Evolutionary conservation across 2,113 vertebrate genomes (phyloP), one percentile per base, ranked within the genome.

Genomic region (Tenrec ecaudatus): DNA sequence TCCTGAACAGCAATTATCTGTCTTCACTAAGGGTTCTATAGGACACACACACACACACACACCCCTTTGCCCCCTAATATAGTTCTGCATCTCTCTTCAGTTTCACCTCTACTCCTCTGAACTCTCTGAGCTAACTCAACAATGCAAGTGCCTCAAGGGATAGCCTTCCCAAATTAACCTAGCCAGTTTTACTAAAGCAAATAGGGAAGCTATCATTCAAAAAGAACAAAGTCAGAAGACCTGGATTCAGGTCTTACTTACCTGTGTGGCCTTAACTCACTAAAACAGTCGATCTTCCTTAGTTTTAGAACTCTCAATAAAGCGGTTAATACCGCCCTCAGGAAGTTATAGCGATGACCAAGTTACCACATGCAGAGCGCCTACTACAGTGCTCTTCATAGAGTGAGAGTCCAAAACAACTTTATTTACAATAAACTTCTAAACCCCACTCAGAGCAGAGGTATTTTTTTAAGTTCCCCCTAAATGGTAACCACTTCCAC

Each of bases 401-500:
- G 15, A 89, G 22, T 88, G 22, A 90, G 31, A 0, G 19, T 77
- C 69, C n/a, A 90, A 87, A 4, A 91, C 4, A 82, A 10, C 6
- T 86, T 85, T 89, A 53, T 88, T 82, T 43, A n/a, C 14, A 66
- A 88, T 82, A 84, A 89, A 31, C 43, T 22, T 27, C 9, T 47
- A 27, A 83, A 47, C 27, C 29, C 58, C 22, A 86, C 25, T n/a
- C 33, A 89, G 57, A 5, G 10, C 78, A 82, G 80, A 25, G 14
- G 27, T 60, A 88, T 89, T 87, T 36, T 36, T 38, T 36, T 33
- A 43, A 29, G 64, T 36, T 91, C 87, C 62, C 91, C 57, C 57
- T 91, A 85, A 93, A 86, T 40, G 53, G 14, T 87, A 84, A 95
- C 62, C 40, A 66, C 33, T 89, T 95, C 81, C 40, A 91, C 86